Percentiles rank a stretch among this genome's conserved stretches.
Conservation (phyloP, 2,888 invertebrate genomes). For the Pyrrhia umbra region DNA sequence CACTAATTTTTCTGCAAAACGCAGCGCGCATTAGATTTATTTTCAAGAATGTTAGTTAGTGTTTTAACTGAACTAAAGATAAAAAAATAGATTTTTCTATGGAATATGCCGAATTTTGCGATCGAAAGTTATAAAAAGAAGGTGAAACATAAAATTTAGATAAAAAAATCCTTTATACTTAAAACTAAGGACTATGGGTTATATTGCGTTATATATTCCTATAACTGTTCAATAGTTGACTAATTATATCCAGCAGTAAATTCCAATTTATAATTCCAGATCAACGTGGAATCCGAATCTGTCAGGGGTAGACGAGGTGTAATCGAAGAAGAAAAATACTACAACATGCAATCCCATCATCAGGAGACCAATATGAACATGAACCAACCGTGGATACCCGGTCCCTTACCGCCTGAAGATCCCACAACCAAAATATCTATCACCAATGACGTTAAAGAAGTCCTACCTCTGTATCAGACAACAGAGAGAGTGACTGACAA, state of each 20-base stretch:
- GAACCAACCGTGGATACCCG: conserved; percentile 84
- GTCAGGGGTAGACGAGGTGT: conserved; percentile 83
- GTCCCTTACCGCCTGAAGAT: conserved; percentile 80
- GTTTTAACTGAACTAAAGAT: background rate
- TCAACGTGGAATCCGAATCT: conserved; percentile 71
- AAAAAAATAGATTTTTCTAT: conserved; percentile 3
- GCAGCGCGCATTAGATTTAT: background rate
- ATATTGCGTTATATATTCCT: no score
- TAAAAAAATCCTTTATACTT: no score
- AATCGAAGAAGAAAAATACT: conserved; percentile 87
- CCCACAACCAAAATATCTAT: conserved; percentile 84
- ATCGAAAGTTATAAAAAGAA: no score
- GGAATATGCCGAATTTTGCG: conserved; percentile 1
- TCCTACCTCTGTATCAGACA: conserved; percentile 78
- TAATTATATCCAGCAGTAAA: background rate
- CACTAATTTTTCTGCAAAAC: conserved; percentile 11
- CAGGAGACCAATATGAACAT: conserved; percentile 70
- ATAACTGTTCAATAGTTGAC: no score
- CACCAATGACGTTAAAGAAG: conserved; percentile 78
- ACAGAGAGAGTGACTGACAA: conserved; percentile 86
- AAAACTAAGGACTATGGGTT: no score
- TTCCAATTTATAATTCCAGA: conserved; percentile 62
- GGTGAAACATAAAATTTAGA: no score
- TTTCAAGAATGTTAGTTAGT: conserved; percentile 16
- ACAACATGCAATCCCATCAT: conserved; percentile 78